Conservation (phyloP, 2,888 invertebrate genomes). For the Acrobasis repandana region DNA sequence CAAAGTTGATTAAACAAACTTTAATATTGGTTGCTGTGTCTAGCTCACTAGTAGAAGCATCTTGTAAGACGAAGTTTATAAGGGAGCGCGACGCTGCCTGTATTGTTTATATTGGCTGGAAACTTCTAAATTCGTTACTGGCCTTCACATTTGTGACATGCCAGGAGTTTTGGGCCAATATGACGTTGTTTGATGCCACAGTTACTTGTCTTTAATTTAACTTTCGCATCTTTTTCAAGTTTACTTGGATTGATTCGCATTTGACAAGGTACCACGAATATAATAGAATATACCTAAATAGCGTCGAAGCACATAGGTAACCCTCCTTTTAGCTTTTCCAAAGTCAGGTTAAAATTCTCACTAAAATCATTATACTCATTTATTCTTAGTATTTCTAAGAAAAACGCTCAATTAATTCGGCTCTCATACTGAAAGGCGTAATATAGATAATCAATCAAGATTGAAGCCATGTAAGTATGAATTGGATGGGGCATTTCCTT, state of each 20-base stretch:
- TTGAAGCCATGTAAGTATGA: conserved; percentile 20
- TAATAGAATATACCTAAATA: too few species aligned
- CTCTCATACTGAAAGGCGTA: conserved; percentile 8
- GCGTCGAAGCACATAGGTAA: too few species aligned
- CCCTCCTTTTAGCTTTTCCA: too few species aligned
- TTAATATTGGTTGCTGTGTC: conserved; percentile 1
- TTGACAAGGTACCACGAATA: too few species aligned
- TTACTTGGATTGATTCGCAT: too few species aligned
- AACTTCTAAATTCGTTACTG: not conserved
- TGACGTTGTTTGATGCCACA: not conserved
- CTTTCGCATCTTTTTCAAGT: too few species aligned
- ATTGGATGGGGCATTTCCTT: conserved; percentile 17
- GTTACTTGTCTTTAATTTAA: too few species aligned
- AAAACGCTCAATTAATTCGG: not conserved
- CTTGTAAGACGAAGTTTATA: not conserved
- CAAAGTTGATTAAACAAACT: not conserved
- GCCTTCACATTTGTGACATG: not conserved
- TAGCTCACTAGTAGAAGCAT: not conserved
- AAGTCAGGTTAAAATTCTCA: too few species aligned
- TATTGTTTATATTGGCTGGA: not conserved
- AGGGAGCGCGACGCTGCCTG: not conserved
- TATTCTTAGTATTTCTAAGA: not conserved
- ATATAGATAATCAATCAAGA: conserved; percentile 25
- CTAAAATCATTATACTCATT: too few species aligned
- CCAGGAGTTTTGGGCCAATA: not conserved